Evolutionary conservation across 2,888 invertebrate species (phyloP).

Genomic region (Rhopalosiphum nymphaeae): DNA sequence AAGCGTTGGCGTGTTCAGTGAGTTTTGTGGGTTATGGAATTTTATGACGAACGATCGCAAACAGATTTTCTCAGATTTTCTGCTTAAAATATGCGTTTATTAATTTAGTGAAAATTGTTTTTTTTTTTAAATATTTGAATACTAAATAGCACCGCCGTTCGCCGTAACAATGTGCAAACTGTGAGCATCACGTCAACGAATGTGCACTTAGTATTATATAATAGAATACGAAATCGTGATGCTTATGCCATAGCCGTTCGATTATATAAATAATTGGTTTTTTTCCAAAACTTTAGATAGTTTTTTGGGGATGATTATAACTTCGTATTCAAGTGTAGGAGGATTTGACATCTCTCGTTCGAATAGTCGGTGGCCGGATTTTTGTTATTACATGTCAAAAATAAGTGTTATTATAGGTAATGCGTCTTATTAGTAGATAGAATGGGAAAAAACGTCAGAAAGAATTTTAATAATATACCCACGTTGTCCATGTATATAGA

Average conservation of each 20-base stretch:
- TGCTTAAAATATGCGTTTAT: too few species aligned
- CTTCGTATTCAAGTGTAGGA: neutral
- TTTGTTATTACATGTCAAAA: neutral
- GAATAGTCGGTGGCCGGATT: neutral
- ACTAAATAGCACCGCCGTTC: neutral
- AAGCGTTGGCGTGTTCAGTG: neutral
- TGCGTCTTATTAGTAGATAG: neutral
- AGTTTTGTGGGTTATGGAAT: neutral
- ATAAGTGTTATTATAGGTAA: neutral
- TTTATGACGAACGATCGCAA: neutral
- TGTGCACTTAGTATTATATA: too few species aligned
- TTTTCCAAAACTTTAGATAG: neutral
- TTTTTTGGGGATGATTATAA: neutral
- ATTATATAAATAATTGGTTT: constrained; percentile 5
- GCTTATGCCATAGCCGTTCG: neutral
- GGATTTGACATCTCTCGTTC: neutral
- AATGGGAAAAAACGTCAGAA: neutral
- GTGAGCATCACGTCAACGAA: too few species aligned
- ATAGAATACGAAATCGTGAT: too few species aligned
- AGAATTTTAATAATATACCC: neutral
- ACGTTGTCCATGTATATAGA: neutral
- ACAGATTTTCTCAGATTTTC: neutral
- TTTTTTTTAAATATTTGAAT: neutral
- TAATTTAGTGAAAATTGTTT: too few species aligned
- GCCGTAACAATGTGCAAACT: too few species aligned